Evolutionary conservation across 2,113 vertebrate species (phyloP).

Genomic region (Suncus etruscus): DNA sequence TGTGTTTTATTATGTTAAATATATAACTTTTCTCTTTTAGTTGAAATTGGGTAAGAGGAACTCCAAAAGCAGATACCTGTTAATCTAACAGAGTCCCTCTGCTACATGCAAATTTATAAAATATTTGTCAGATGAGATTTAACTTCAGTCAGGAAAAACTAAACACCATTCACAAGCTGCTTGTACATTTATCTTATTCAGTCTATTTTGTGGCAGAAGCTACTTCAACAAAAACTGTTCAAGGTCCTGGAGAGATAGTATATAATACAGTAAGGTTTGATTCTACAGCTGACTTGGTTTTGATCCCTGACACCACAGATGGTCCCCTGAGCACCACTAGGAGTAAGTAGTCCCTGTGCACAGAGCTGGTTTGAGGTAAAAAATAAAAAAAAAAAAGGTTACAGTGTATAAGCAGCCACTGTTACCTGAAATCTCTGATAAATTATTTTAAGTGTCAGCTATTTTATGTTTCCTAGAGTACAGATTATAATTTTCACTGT

Average conservation of each 20-base stretch:
- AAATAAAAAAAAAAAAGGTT: not conserved
- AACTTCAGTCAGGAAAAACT: not conserved
- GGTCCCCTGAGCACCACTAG: too few species aligned
- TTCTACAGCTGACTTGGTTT: too few species aligned
- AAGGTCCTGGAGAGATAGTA: too few species aligned
- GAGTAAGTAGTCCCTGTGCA: too few species aligned
- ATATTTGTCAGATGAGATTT: slow-evolving; percentile 27
- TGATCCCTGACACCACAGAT: too few species aligned
- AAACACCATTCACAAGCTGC: not conserved
- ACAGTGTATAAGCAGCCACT: not conserved
- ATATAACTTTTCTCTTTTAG: not conserved
- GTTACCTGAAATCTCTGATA: not conserved
- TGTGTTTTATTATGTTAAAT: slow-evolving; percentile 10
- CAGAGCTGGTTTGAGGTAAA: too few species aligned
- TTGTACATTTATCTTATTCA: not conserved
- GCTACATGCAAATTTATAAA: slow-evolving; percentile 21
- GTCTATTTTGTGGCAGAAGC: not conserved
- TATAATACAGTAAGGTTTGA: too few species aligned
- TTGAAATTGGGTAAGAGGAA: slow-evolving; percentile 51
- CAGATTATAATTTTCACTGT: not conserved
- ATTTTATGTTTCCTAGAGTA: not conserved
- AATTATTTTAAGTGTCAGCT: slow-evolving; percentile 4
- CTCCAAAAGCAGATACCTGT: not conserved
- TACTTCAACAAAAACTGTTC: too few species aligned
- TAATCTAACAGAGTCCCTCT: not conserved